Evolutionary conservation across 2,888 invertebrate genomes (phyloP), one percentile per base, ranked within the genome.

Genomic region (Drosophila hamatofila): DNA sequence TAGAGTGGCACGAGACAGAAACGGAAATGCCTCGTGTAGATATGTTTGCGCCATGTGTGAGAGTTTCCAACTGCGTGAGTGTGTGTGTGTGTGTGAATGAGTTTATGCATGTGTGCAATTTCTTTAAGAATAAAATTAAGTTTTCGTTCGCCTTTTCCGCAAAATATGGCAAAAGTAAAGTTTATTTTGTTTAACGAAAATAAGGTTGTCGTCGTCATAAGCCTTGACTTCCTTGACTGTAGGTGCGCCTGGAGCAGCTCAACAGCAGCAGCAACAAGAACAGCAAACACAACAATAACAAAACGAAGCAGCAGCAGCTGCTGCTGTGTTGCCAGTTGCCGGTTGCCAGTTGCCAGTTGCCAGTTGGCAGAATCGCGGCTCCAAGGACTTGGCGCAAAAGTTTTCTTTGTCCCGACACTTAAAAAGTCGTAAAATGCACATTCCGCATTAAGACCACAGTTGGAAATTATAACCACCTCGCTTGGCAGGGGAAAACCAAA

Each of bases 391-490:
- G 71, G 52, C 44, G 62, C 64, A 68, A 81, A 88, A 82, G 64
- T 88, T 85, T 88, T 88, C 74, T 85, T 88, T 82, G 76, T 63
- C 73, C 76, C 70, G 77, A 78, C 88, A 88, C 88, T 86, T 81
- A 86, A 86, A 86, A 85, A 81, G 88, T 81, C 89, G 77, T 85
- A 85, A 85, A 85, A 85, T 88, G 87, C 85, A 88, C 81, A 88
- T 83, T 81, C 75, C 83, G 72, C 81, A 83, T 66, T 76, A 83
- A 83, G 80, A 74, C 75, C 83, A 74, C 80, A 85, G 82, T 79
- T 77, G 73, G 72, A 73, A 83, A 84, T 84, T 82, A 87, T 79
- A 80, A 69, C 74, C 76, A 74, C 75, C 59, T 72, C 75, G 72
- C 65, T 69, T 69, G 58, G 21, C 58, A 60, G 37, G 18, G 16